Conservation (phyloP, 2,797 vertebrate species). For the Neostethus bicornis region DNA sequence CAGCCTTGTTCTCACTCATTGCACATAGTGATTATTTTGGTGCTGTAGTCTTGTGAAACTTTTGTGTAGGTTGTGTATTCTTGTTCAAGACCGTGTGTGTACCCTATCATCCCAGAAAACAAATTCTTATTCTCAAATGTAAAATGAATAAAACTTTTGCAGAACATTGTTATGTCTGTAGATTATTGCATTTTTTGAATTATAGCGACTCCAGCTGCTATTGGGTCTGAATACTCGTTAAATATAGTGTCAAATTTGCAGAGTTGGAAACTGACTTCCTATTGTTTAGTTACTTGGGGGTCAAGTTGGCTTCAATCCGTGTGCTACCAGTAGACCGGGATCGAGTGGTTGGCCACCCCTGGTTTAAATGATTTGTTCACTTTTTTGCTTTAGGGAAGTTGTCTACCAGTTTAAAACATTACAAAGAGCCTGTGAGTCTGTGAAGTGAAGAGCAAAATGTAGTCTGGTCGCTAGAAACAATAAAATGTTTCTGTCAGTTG, state of each 20-base stretch:
- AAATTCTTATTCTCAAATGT: slow-evolving; percentile 7
- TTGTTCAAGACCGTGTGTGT: slow-evolving; percentile 67
- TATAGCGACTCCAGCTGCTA: too few species aligned
- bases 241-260: too few species aligned
- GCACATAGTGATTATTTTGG: slow-evolving; percentile 32
- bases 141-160: background rate
- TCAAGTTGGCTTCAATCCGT: too few species aligned
- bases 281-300: too few species aligned
- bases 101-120: slow-evolving; percentile 56
- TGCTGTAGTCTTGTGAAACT: slow-evolving; percentile 35
- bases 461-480: slow-evolving; percentile 63
- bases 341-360: slow-evolving; percentile 58
- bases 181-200: too few species aligned
- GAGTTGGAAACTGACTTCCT: too few species aligned
- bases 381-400: slow-evolving; percentile 39
- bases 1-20: slow-evolving; percentile 47
- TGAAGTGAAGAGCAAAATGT: slow-evolving; percentile 18
- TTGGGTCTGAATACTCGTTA: too few species aligned
- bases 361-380: slow-evolving; percentile 50
- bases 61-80: slow-evolving; percentile 51
- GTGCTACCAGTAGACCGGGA: too few species aligned
- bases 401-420: slow-evolving; percentile 47
- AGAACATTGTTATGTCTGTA: too few species aligned
- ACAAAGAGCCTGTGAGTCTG: slow-evolving; percentile 54
- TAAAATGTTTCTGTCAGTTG: slow-evolving; percentile 73